Percentiles rank a stretch among this genome's conserved stretches.
Evolutionary conservation across 2,797 vertebrate species (phyloP).

Genomic region (Sebastes glaucus): DNA sequence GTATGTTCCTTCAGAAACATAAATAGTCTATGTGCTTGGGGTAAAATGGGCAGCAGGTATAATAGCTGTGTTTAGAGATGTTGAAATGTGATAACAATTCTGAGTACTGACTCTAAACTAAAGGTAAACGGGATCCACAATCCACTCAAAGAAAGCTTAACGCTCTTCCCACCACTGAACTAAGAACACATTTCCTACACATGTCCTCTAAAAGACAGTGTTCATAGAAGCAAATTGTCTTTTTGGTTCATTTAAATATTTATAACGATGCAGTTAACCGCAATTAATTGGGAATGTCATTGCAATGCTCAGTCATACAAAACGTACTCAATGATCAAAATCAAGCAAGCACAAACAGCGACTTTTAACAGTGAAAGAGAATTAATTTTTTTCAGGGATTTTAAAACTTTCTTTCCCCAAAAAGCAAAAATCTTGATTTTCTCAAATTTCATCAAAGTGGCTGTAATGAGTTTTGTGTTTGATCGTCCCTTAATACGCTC

Average conservation of each 20-base stretch:
- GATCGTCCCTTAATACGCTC: background rate
- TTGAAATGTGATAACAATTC: background rate
- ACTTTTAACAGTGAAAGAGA: background rate
- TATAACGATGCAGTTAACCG: background rate
- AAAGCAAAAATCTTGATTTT: background rate
- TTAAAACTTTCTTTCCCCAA: background rate
- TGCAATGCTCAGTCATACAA: background rate
- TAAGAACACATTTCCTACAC: background rate
- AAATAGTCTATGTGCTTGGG: background rate
- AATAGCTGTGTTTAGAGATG: background rate
- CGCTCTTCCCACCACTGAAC: background rate
- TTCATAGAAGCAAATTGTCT: background rate
- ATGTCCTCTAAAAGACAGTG: background rate
- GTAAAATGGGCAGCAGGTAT: background rate
- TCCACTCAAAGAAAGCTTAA: background rate
- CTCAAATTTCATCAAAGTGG: background rate
- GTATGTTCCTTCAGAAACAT: background rate
- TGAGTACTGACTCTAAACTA: background rate
- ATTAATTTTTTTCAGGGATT: background rate
- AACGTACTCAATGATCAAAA: background rate
- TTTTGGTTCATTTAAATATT: background rate
- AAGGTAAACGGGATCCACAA: background rate
- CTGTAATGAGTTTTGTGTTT: background rate
- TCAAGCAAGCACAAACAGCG: background rate
- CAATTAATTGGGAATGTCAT: background rate